Evolutionary conservation across 2,113 vertebrate genomes (phyloP).

Genomic region (Verasper variegatus): DNA sequence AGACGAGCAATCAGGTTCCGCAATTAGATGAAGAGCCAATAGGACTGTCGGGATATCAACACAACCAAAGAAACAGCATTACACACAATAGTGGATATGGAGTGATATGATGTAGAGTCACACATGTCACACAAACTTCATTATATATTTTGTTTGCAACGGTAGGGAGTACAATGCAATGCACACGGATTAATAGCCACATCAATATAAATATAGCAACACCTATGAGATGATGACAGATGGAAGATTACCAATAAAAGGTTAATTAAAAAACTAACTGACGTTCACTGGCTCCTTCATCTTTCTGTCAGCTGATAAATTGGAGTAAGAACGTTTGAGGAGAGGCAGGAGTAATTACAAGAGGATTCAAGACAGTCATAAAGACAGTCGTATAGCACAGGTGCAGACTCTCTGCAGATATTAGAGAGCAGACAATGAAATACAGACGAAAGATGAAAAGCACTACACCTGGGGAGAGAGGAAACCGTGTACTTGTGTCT

Average conservation of each 20-base stretch:
- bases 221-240: constrained; percentile 4
- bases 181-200: background rate
- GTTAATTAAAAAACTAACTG: constrained; percentile 7
- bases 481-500: background rate
- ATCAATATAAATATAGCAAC: constrained; percentile 8
- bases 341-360: constrained; percentile 28
- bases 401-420: background rate
- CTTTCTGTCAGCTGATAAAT: constrained; percentile 11
- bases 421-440: constrained; percentile 13
- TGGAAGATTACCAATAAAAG: constrained; percentile 7
- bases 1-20: constrained; percentile 52
- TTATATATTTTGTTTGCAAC: no score
- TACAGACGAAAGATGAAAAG: constrained; percentile 28
- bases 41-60: constrained; percentile 36
- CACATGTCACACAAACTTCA: background rate
- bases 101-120: constrained; percentile 22
- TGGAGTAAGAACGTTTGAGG: constrained; percentile 7
- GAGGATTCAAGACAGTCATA: constrained; percentile 8
- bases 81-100: constrained; percentile 30
- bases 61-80: constrained; percentile 54
- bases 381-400: constrained; percentile 7
- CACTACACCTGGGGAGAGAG: constrained; percentile 7
- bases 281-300: background rate
- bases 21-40: constrained; percentile 54
- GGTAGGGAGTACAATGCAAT: background rate